Base-by-base conservation (phyloP, 2,113 vertebrate genomes). In the Psammodynastes pulverulentus region DNA sequence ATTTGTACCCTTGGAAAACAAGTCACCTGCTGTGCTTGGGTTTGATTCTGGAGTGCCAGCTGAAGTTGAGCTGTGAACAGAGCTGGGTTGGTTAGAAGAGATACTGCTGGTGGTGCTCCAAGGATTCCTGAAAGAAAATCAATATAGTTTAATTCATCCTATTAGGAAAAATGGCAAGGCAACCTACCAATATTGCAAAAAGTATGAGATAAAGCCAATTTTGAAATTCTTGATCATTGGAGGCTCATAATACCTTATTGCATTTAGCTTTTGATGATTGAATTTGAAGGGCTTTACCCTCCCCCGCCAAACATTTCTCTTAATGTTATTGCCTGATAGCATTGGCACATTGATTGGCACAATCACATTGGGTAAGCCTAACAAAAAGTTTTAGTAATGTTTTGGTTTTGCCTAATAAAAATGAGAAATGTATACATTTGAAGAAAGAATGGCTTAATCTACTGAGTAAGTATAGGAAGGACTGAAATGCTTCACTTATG, bases 41-140 rank as follows among this genome's bases (percentile, higher is more conserved):
- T 96, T 90, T 99, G 98, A 96, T 97, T 98, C 95, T 99, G 98
- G 85, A 99, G 98, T 29, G 98, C 97, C 12, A 99, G 93, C 94
- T 99, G 98, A 92, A 99, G 97, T 8, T 99, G 97, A 0, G 98
- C 98, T 0, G 98, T 97, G 1, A 98, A 98, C 23, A 99, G 97
- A 0, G 98, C 98, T 0, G 98, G 99, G 91, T 98, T 98, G 5
- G 93, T 93, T 72, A 99, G 95, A 88, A 99, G 96, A 0, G 98
- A 98, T 96, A 99, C 90, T 0, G 98, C 90, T 0, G 98, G 98
- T 2, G 98, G 97, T 0, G 98, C 98, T 0, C 99, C 98, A 0
- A 99, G 97, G 92, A 99, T 97, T 79, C 99, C 99, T 99, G 94
- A 1, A 6, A 45, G 89, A n/a, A 89, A 87, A 58, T 43, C 13